Conservation (phyloP, 1,140 invertebrate species). For the Nephotettix cincticeps region DNA sequence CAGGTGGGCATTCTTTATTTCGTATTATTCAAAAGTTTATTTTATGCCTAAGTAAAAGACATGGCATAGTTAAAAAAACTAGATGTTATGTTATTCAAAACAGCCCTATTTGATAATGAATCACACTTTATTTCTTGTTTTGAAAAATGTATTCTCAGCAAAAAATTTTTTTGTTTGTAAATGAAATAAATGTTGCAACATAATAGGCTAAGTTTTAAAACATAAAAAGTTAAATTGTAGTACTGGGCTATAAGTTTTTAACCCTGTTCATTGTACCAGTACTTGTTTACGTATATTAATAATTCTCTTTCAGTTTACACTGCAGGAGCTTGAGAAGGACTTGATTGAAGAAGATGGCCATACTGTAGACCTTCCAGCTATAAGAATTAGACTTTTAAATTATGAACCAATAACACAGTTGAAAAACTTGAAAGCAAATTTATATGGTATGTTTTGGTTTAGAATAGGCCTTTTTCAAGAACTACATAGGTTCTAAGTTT, state of each 20-base stretch:
- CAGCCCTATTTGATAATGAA: too few relatives aligned
- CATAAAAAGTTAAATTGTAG: background rate
- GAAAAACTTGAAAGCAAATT: slow-evolving; percentile 74
- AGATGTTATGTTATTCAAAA: too few relatives aligned
- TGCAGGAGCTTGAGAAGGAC: slow-evolving; percentile 49
- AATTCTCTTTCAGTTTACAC: slow-evolving; percentile 45
- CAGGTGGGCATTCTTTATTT: too few relatives aligned
- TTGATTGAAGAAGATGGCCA: slow-evolving; percentile 36
- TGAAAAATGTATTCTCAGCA: background rate
- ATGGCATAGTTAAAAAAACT: too few relatives aligned
- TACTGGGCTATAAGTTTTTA: background rate
- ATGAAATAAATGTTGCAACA: background rate
- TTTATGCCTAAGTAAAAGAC: too few relatives aligned
- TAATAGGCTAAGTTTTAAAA: background rate
- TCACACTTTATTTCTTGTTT: background rate
- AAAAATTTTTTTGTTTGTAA: background rate
- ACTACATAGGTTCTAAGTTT: too few relatives aligned
- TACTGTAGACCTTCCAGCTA: slow-evolving; percentile 48
- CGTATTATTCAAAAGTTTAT: too few relatives aligned
- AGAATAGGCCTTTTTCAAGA: too few relatives aligned
- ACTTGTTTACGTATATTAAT: background rate
- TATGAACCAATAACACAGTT: slow-evolving; percentile 65
- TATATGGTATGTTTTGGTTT: slow-evolving; percentile 69
- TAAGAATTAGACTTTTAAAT: slow-evolving; percentile 68
- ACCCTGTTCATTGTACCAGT: background rate